Conservation (phyloP, 2,888 invertebrate species). For the Pristionchus fissidentatus region DNA sequence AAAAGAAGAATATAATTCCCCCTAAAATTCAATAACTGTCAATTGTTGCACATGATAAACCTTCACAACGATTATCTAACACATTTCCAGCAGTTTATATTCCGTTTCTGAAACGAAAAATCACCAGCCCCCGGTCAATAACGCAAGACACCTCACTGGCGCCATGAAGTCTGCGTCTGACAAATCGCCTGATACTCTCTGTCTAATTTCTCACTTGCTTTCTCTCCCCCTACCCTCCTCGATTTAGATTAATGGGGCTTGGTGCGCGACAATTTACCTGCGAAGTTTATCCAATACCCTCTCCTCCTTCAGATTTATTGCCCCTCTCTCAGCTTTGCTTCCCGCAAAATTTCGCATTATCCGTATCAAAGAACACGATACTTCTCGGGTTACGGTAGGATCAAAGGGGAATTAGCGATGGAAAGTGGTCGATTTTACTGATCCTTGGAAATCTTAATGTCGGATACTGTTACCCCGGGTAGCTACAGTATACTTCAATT, state of each 20-base stretch:
- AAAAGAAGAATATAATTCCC: too few relatives aligned
- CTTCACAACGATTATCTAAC: too few relatives aligned
- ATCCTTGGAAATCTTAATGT: neutral
- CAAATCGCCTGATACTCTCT: neutral
- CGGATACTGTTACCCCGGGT: neutral
- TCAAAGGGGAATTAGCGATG: neutral
- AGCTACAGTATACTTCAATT: neutral
- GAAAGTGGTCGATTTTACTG: neutral
- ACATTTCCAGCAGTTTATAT: too few relatives aligned
- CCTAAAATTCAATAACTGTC: too few relatives aligned
- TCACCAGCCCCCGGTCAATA: too few relatives aligned
- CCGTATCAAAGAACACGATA: constrained; percentile 15
- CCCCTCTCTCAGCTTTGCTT: neutral
- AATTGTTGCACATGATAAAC: too few relatives aligned
- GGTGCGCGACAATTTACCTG: neutral
- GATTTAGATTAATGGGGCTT: neutral
- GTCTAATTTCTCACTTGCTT: neutral
- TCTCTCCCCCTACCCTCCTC: neutral
- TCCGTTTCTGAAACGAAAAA: too few relatives aligned
- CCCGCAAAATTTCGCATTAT: constrained; percentile 6
- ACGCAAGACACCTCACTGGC: too few relatives aligned
- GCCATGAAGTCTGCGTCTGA: neutral
- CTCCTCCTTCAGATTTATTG: constrained; percentile 9
- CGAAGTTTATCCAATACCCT: neutral
- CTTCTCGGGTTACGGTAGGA: constrained; percentile 34